Base-by-base conservation (phyloP, 2,797 vertebrate species). In the Galaxias olidus region DNA sequence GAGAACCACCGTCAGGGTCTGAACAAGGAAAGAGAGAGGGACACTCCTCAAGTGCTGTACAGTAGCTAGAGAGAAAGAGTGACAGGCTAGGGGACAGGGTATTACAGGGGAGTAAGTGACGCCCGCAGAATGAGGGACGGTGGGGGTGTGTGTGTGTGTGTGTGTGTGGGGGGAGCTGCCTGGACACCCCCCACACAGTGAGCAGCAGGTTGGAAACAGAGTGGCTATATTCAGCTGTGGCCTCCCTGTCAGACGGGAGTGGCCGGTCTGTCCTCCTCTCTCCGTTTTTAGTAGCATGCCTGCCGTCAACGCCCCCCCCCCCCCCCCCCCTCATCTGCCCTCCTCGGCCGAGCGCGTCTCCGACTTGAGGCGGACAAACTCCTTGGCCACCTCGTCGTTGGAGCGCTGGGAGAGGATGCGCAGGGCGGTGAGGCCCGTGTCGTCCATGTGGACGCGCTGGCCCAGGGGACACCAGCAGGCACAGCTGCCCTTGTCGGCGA, bases 321-420 rank as follows among this genome's bases (percentile, higher is more conserved):
- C 6, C 13, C 17, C 30, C 4, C 4, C n/a, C 41, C 54, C 74
- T 93, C 94, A 98, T 86, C 95, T 96, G 63, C 94, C 96, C 82
- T 98, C 97, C 80, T 99, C 97, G 0, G 89, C 88, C 0, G 95
- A 97, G 19, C 97, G 95, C 0, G 92, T 96, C 74, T 99, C 97
- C 0, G 97, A 98, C 81, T 99, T 99, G 70, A 98, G 91, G 81
- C 94, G 93, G 40, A 99, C 97, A 3, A 99, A 99, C 84, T 99
- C 97, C 78, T 94, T 95, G 68, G 97, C 97, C 75, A 99, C 96
- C 68, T 99, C 97, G 0, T 99, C 97, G 41, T 92, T 96, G 82
- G 94, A 94, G 82, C 97, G 94, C 86, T 99, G 97, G 10, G 97
- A 99, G 45, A 99, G 95, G 84, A 99, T 99, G 45, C 96, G 89